Evolutionary conservation across 1,140 invertebrate genomes (phyloP).

Genomic region (Hormaphis cornu): DNA sequence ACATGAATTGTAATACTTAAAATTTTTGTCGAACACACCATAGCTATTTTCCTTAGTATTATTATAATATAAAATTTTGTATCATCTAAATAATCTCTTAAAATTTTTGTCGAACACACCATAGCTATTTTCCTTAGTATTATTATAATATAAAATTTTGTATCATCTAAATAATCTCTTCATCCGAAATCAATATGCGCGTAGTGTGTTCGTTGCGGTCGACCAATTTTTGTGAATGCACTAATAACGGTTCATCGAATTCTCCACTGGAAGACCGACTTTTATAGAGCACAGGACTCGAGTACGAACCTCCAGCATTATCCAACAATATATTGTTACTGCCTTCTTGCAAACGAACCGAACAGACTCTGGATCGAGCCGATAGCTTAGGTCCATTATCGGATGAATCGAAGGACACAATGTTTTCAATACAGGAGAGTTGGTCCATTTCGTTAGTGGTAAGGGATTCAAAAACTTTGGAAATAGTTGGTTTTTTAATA

Average conservation of each 20-base stretch:
- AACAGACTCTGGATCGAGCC: slow-evolving; percentile 58
- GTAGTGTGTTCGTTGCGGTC: neutral
- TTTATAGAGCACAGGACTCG: slow-evolving; percentile 37
- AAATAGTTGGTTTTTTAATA: neutral
- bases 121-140: neutral
- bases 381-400: slow-evolving; percentile 35
- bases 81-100: neutral
- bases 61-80: neutral
- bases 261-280: slow-evolving; percentile 33
- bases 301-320: slow-evolving; percentile 47
- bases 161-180: slow-evolving; percentile 3
- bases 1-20: too few species aligned
- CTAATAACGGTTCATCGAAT: slow-evolving; percentile 21
- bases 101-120: neutral
- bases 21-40: neutral
- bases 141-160: neutral
- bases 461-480: neutral
- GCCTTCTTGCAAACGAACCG: slow-evolving; percentile 58
- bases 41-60: neutral
- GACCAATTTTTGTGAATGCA: slow-evolving; percentile 28
- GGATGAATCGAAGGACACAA: slow-evolving; percentile 3
- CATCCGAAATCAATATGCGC: slow-evolving; percentile 9
- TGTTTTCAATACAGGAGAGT: neutral
- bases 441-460: neutral
- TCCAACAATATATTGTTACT: slow-evolving; percentile 69